Evolutionary conservation across 2,797 vertebrate species (phyloP).

Genomic region (Hypotaenidia philippensis): DNA sequence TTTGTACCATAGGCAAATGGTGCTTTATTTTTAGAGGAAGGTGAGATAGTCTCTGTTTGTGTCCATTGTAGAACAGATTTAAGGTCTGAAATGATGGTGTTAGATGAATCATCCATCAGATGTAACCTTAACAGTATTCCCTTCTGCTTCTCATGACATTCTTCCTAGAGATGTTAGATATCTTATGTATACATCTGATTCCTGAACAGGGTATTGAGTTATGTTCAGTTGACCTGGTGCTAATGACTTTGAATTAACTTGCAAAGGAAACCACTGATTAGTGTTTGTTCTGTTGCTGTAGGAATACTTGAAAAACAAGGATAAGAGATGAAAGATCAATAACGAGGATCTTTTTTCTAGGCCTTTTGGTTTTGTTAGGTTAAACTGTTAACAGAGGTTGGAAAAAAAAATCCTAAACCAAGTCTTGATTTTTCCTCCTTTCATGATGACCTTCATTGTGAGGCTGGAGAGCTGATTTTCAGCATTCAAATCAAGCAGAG

Average conservation of each 20-base stretch:
- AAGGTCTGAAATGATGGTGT: not conserved
- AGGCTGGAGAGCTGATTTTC: not conserved
- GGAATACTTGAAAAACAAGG: not conserved
- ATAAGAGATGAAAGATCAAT: not conserved
- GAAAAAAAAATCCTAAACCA: not conserved
- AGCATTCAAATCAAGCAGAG: not conserved
- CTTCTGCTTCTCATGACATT: not conserved
- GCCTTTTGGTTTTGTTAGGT: not conserved
- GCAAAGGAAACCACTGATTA: not conserved
- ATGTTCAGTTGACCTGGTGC: not conserved
- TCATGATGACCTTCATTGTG: not conserved
- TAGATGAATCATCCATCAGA: not conserved
- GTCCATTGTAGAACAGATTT: not conserved
- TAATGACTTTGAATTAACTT: not conserved
- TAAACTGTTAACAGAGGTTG: not conserved
- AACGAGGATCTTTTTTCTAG: not conserved
- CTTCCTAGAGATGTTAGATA: not conserved
- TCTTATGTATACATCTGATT: not conserved
- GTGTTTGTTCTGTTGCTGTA: not conserved
- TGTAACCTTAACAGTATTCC: not conserved
- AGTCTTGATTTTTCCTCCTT: not conserved
- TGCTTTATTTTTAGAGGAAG: not conserved
- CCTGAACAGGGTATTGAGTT: not conserved
- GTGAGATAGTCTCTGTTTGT: not conserved
- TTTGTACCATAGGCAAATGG: not conserved